phyloP scores from a whole-genome alignment of 2,888 invertebrate species.

The Chloroclystis v-ata region DNA sequence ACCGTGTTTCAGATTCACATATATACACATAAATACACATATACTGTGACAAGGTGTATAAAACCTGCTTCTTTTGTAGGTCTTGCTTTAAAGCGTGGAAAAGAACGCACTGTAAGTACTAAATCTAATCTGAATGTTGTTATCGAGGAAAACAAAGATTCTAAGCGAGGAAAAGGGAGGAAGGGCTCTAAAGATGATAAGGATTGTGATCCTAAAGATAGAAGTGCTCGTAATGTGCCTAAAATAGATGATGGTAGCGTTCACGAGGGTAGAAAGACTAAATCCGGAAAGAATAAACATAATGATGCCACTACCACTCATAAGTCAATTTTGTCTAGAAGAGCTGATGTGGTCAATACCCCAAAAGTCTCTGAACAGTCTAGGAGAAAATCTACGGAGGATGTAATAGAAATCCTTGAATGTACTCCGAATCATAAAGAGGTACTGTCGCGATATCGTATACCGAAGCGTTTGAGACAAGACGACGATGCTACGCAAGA shows the following conservation, averaged over 20 bases:
- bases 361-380: slow-evolving; percentile 1
- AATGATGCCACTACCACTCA: neutral
- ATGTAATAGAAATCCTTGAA: neutral
- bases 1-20: slow-evolving; percentile 2
- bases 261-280: neutral
- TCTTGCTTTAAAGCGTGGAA: slow-evolving; percentile 16
- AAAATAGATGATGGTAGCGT: neutral
- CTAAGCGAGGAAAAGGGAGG: neutral
- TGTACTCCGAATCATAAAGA: neutral
- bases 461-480: neutral
- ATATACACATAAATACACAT: neutral
- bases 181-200: neutral
- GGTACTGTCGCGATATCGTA: neutral
- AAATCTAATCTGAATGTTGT: slow-evolving; percentile 2
- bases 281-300: neutral
- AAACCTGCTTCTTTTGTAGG: slow-evolving; percentile 19
- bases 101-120: slow-evolving; percentile 17
- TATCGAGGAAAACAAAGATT: neutral
- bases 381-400: neutral
- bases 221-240: neutral
- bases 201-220: neutral
- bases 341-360: too few species aligned
- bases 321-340: too few species aligned
- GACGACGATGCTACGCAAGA: neutral
- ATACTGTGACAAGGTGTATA: slow-evolving; percentile 2